A percentile compares a stretch with the other conserved stretches of the same genome.
Conservation (phyloP, 2,113 vertebrate species). For the Sterna hirundo region DNA sequence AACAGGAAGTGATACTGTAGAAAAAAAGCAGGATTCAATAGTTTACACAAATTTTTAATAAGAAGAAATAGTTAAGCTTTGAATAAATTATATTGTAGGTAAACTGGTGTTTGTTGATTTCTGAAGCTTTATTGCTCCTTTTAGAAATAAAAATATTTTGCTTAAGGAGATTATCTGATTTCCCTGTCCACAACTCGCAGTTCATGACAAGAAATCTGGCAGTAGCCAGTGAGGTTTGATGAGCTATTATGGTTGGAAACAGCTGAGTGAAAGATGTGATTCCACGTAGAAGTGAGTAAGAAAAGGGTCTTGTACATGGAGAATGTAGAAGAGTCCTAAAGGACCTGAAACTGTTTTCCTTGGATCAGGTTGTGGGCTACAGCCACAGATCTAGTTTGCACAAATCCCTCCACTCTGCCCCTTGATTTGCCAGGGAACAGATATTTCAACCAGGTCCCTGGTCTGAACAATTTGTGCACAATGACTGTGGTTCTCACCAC, state of each 20-base stretch:
- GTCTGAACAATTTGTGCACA: background rate
- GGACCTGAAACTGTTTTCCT: background rate
- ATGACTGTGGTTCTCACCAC: background rate
- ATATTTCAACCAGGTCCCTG: background rate
- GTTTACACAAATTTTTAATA: background rate
- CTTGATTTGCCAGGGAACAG: fast-evolving
- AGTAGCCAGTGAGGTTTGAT: background rate
- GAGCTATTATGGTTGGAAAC: background rate
- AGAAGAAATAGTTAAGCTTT: background rate
- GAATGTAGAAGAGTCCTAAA: background rate
- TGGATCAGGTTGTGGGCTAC: background rate
- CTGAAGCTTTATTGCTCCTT: background rate
- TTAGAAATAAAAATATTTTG: background rate
- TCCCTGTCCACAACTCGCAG: background rate
- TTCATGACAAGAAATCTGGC: background rate
- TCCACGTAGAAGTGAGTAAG: background rate
- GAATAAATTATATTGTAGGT: background rate
- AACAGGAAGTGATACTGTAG: background rate
- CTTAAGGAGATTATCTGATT: background rate
- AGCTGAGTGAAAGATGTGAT: background rate
- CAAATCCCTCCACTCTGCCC: background rate
- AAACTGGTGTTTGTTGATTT: background rate
- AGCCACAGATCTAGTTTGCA: background rate
- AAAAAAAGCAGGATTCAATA: background rate
- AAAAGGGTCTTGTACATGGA: background rate